A percentile compares a stretch with the other conserved stretches of the same genome.
Conservation (phyloP, 1,140 invertebrate species). For the Zaprionus vittiger region DNA sequence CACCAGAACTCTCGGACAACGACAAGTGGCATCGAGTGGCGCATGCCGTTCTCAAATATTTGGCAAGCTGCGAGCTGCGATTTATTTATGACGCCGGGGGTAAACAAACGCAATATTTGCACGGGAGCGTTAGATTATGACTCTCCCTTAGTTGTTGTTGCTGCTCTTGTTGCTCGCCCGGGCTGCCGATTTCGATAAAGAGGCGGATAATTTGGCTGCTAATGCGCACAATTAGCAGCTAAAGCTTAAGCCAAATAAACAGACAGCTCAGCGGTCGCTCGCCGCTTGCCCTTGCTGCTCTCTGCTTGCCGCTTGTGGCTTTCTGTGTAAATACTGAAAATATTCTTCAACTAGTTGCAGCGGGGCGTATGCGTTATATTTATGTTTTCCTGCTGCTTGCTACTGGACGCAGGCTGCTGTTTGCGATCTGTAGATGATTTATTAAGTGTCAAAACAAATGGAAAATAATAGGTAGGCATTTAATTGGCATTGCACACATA, state of each 20-base stretch:
- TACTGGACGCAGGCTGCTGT: constrained; percentile 13
- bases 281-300: background rate
- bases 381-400: constrained; percentile 16
- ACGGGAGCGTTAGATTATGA: constrained; percentile 58
- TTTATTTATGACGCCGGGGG: constrained; percentile 71
- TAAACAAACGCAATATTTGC: constrained; percentile 80
- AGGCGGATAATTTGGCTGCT: constrained; percentile 61
- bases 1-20: constrained; percentile 12
- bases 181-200: constrained; percentile 39
- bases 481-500: constrained; percentile 53
- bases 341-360: constrained; percentile 31
- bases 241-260: constrained; percentile 63
- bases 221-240: constrained; percentile 72
- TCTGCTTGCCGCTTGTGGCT: constrained; percentile 20
- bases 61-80: constrained; percentile 52
- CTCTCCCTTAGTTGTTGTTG: constrained; percentile 1
- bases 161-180: constrained; percentile 5
- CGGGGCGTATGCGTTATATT: constrained; percentile 53
- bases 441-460: constrained; percentile 76
- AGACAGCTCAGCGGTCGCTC: constrained; percentile 31
- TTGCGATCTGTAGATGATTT: constrained; percentile 60
- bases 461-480: constrained; percentile 39
- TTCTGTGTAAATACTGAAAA: constrained; percentile 64
- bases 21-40: constrained; percentile 37
- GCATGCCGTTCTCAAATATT: constrained; percentile 63